Evolutionary conservation across 2,888 invertebrate species (phyloP), one percentile per base, ranked within the genome.

Genomic region (Trissolcus japonicus): DNA sequence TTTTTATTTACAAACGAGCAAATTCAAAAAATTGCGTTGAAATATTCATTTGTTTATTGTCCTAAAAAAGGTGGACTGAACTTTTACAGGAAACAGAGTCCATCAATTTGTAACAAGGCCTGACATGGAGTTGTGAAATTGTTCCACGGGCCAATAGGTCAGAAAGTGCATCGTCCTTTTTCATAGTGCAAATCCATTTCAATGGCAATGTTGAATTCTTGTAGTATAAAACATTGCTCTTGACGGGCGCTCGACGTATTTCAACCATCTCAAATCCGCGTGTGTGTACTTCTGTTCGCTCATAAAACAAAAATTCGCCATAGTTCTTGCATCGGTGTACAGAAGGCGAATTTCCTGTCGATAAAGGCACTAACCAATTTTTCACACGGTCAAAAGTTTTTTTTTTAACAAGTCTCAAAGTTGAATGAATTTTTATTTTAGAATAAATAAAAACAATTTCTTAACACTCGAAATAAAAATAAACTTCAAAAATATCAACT

Each of bases 171-270:
- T 40, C 19, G 43, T 54, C 56, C 41, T 51, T 43, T 56, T 61
- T 41, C 21, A 16, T 29, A 62, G 21, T 41, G 13, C 29, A 48
- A 65, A 65, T 65, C 19, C 67, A 56, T 56, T 56, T 66, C 50
- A 60, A 61, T 55, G 60, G 60, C 59, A 48, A 56, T n/a, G 48
- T 59, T 72, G 60, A 65, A 66, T 66, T 53, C 56, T 66, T 71
- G 65, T 48, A 48, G 54, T 63, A 73, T 60, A 59, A 73, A 73
- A 73, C 50, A 74, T 66, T 50, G 43, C 62, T 67, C 53, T 68
- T 56, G 74, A 74, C 62, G 62, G 56, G 16, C 67, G 56, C 41
- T 61, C 50, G 56, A 67, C 61, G 72, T 51, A 57, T 63, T 72
- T 72, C 40, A 60, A 46, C 60, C 48, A 59, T 65, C 53, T 65